These are phyloP conservation scores for Microtus ochrogaster DNA, from an alignment of 2,113 vertebrate species.

Conservation along the genomic window DNA sequence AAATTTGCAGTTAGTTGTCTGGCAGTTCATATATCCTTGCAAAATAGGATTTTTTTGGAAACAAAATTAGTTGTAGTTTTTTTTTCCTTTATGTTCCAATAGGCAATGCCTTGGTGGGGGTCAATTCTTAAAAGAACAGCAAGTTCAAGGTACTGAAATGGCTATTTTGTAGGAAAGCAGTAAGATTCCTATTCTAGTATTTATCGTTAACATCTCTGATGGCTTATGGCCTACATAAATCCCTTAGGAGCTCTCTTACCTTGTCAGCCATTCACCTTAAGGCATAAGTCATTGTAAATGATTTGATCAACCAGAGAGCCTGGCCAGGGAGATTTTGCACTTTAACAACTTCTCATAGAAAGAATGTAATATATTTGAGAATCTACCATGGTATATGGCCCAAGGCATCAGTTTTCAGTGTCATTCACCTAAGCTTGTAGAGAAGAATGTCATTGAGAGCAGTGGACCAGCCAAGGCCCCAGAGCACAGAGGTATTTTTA, in stretches of 20 bases:
- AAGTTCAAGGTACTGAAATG: neutral
- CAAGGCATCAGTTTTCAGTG: conserved; percentile 35
- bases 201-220: neutral
- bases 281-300: neutral
- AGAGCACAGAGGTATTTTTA: neutral
- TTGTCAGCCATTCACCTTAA: conserved; percentile 13
- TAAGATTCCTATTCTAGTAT: neutral
- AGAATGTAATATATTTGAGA: conserved; percentile 21
- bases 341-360: conserved; percentile 36
- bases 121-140: neutral
- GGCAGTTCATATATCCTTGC: neutral
- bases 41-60: neutral
- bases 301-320: conserved; percentile 28
- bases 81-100: neutral
- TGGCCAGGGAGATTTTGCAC: conserved; percentile 22
- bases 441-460: conserved; percentile 18
- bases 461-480: conserved; percentile 25
- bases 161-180: conserved; percentile 6
- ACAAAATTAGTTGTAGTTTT: neutral
- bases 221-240: neutral
- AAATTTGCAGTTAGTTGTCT: neutral
- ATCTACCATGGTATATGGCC: conserved; percentile 20
- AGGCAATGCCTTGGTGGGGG: neutral
- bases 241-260: neutral
- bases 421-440: conserved; percentile 16